Evolutionary conservation across 2,797 vertebrate genomes (phyloP).

Genomic region (Jordanella pulchra): DNA sequence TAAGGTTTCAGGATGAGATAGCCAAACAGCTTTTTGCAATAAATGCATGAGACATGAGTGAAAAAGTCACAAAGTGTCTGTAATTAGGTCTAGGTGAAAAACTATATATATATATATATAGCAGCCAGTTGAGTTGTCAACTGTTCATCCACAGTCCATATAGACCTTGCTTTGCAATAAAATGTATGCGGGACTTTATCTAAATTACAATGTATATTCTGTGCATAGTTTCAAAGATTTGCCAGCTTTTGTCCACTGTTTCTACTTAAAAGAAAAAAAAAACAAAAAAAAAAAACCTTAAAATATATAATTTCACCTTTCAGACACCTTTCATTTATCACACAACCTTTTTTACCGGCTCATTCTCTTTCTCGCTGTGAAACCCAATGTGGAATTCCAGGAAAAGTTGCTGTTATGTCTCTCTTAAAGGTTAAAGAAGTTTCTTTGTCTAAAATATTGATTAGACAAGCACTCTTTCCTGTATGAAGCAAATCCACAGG

Average conservation of each 20-base stretch:
- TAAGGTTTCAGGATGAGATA: no score
- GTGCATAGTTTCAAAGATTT: background rate
- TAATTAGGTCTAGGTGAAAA: no score
- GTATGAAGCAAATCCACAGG: slow-evolving; percentile 26
- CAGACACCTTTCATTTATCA: background rate
- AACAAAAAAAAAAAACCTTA: no score
- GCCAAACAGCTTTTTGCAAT: no score
- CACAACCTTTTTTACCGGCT: background rate
- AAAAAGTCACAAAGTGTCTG: no score
- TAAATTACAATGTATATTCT: background rate
- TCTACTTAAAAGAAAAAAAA: no score
- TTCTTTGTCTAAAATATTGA: slow-evolving; percentile 62
- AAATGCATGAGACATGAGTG: no score
- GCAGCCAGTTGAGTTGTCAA: no score
- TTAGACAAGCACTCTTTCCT: slow-evolving; percentile 45
- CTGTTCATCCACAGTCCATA: no score
- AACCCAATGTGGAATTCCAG: background rate
- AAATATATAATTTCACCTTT: background rate
- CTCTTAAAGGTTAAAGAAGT: slow-evolving; percentile 22
- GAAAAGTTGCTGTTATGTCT: background rate
- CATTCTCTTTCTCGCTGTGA: background rate
- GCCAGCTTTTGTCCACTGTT: no score
- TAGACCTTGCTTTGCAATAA: no score
- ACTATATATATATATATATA: no score
- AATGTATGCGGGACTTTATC: background rate